Conservation (phyloP, 1,140 invertebrate genomes). For the Sinonovacula constricta region DNA sequence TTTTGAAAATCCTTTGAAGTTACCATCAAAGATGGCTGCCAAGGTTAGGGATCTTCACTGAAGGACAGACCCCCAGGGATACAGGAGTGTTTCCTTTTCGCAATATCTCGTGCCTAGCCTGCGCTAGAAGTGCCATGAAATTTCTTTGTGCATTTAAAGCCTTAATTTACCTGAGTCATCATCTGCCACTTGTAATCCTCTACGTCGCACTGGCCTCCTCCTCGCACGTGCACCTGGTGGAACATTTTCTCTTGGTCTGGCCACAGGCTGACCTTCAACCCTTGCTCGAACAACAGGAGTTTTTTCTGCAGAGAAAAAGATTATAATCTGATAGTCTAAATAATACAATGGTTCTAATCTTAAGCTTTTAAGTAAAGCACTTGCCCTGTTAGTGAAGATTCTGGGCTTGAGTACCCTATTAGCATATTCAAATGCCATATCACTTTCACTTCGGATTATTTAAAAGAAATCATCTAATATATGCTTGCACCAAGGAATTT, state of each 20-base stretch:
- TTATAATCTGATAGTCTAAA: not conserved
- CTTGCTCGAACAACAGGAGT: constrained; percentile 4
- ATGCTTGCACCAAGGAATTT: no score
- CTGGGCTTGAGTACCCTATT: not conserved
- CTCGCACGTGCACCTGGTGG: constrained; percentile 18
- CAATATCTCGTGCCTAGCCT: no score
- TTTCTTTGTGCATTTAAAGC: no score
- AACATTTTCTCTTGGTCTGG: constrained; percentile 8
- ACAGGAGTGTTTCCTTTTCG: no score
- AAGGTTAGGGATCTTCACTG: no score
- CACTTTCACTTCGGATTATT: not conserved
- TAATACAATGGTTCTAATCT: not conserved
- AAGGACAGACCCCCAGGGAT: no score
- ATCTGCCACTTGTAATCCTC: constrained; percentile 33
- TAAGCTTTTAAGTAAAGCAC: not conserved
- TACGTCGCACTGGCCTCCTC: constrained; percentile 3
- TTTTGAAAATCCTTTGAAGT: no score
- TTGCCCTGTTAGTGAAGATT: not conserved
- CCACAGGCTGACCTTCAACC: not conserved
- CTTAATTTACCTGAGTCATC: constrained; percentile 47
- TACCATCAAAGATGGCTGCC: no score
- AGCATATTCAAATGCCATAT: not conserved
- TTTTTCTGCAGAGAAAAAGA: not conserved
- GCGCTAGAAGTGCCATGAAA: no score
- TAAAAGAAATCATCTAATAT: not conserved